These are phyloP conservation scores for Atractosteus spatula DNA, from an alignment of 2,113 vertebrate genomes.

Conservation along the genomic window DNA sequence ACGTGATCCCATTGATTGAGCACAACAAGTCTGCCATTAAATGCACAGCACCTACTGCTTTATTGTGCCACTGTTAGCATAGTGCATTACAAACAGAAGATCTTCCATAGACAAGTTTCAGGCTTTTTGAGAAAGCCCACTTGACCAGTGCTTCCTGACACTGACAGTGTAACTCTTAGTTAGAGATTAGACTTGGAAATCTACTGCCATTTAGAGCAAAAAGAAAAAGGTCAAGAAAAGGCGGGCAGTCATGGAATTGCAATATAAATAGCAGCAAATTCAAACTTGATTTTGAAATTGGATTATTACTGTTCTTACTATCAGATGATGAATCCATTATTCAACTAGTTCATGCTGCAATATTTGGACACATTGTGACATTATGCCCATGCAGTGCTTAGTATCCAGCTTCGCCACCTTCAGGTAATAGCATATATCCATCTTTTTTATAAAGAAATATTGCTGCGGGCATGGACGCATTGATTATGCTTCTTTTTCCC, in stretches of 20 bases:
- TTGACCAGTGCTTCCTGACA: conserved; percentile 2
- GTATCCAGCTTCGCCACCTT: too few species aligned
- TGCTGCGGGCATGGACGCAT: too few species aligned
- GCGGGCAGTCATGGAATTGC: conserved; percentile 15
- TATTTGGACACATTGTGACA: too few species aligned
- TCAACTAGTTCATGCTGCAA: conserved; percentile 23
- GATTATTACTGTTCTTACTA: conserved; percentile 39
- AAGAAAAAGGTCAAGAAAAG: conserved; percentile 4
- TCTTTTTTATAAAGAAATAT: too few species aligned
- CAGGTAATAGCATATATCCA: too few species aligned
- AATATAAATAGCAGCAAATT: conserved; percentile 36
- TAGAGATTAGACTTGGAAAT: not conserved
- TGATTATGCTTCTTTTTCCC: too few species aligned
- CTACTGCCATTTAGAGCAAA: not conserved
- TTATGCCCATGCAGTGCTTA: too few species aligned
- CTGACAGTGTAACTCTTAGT: conserved; percentile 7
- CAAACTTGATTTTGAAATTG: conserved; percentile 34
- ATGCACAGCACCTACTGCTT: conserved; percentile 3
- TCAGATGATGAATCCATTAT: conserved; percentile 43
- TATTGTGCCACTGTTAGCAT: not conserved
- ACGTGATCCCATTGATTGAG: conserved; percentile 23
- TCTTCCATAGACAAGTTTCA: not conserved
- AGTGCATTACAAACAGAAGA: conserved; percentile 1
- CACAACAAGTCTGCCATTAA: conserved; percentile 15
- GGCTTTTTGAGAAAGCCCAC: not conserved